These are phyloP conservation scores for Apodemia zela DNA, from an alignment of 2,888 invertebrate species.

Conservation along the genomic window DNA sequence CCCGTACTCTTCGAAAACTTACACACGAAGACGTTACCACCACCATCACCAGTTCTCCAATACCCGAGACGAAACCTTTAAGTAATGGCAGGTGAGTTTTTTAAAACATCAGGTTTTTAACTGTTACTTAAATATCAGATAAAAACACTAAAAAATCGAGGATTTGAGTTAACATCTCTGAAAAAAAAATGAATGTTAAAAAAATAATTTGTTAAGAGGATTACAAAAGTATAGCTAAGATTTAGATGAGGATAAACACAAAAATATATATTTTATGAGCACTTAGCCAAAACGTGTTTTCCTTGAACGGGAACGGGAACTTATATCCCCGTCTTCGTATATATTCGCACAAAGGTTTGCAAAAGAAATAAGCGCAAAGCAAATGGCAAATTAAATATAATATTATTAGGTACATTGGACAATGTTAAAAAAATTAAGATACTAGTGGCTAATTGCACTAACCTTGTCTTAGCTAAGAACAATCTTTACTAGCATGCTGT, in stretches of 20 bases:
- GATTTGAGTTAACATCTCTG: no score
- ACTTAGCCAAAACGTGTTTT: background rate
- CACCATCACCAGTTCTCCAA: constrained; percentile 44
- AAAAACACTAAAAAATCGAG: no score
- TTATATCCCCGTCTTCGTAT: background rate
- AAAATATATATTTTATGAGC: no score
- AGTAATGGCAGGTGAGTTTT: constrained; percentile 58
- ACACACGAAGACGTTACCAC: constrained; percentile 66
- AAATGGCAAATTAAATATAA: background rate
- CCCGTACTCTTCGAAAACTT: constrained; percentile 59
- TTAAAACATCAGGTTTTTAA: background rate
- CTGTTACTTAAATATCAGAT: no score
- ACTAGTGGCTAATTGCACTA: no score
- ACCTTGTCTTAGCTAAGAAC: no score
- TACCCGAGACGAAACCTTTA: constrained; percentile 48
- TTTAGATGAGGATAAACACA: no score
- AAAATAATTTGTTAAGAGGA: no score
- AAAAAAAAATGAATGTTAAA: no score
- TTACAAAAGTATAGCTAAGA: no score
- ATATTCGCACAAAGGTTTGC: background rate
- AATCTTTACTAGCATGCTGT: no score
- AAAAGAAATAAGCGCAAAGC: background rate
- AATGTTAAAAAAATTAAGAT: background rate
- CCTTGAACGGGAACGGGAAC: background rate
- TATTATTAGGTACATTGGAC: background rate